These are phyloP conservation scores for Acromyrmex echinatior DNA, from an alignment of 1,140 invertebrate species.

Conservation along the genomic window DNA sequence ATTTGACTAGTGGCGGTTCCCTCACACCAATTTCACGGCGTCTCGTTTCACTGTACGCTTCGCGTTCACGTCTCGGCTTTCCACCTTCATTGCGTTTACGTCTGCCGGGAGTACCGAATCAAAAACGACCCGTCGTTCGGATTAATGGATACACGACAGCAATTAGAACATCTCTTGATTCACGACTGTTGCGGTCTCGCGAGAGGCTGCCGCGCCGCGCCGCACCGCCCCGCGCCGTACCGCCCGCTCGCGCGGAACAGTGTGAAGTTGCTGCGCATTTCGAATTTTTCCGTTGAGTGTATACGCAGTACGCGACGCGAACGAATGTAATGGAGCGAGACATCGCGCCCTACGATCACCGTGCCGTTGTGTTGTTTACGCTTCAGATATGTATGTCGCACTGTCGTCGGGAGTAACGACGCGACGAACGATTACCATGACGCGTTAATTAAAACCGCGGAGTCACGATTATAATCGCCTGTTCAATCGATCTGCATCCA, in stretches of 20 bases:
- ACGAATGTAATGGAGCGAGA: background rate
- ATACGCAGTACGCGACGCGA: no score
- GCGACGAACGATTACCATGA: background rate
- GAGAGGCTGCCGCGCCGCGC: no score
- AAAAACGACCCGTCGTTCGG: background rate
- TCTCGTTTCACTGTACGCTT: background rate
- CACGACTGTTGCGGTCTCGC: background rate
- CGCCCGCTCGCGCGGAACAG: no score
- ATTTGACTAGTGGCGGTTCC: conserved; percentile 1
- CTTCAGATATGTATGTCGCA: background rate
- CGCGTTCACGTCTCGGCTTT: background rate
- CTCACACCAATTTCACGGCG: conserved; percentile 24
- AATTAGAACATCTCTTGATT: background rate
- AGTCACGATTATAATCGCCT: background rate
- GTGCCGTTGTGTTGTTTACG: background rate
- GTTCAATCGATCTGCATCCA: conserved; percentile 9
- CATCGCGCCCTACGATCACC: no score
- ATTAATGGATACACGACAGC: background rate
- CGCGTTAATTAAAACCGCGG: conserved; percentile 24
- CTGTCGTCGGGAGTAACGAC: background rate
- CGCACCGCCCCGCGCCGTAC: no score
- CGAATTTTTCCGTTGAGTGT: background rate
- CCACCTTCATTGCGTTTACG: background rate
- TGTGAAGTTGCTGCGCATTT: background rate
- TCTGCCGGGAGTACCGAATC: background rate